phyloP scores from a whole-genome alignment of 2,888 invertebrate species.

The Polylopha cassiicola region DNA sequence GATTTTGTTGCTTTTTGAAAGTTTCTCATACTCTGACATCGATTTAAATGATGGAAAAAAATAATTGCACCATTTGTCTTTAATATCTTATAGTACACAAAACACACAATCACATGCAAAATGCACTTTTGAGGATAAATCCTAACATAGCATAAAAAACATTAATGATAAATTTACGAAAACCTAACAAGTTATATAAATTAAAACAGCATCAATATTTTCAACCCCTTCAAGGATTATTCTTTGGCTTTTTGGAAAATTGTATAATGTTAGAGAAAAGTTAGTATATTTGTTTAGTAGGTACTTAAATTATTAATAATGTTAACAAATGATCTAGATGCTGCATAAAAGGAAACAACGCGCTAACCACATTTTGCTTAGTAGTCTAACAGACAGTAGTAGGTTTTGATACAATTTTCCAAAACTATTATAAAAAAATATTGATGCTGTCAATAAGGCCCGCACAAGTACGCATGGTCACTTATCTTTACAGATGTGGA shows the following conservation, averaged over 20 bases:
- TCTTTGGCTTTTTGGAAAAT: conserved; percentile 11
- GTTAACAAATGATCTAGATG: no score
- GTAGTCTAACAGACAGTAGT: no score
- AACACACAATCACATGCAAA: conserved; percentile 10
- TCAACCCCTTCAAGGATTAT: conserved; percentile 5
- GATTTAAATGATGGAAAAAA: no score
- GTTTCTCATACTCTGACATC: no score
- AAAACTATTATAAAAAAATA: conserved; percentile 36
- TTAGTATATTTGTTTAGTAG: no score
- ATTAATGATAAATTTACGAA: conserved; percentile 19
- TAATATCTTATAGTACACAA: conserved; percentile 11
- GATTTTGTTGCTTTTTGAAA: no score
- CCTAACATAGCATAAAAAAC: conserved; percentile 10
- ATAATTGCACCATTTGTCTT: no score
- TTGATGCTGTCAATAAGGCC: conserved; percentile 41
- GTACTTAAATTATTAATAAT: no score
- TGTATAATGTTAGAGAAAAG: no score
- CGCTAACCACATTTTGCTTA: no score
- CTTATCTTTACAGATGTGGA: conserved; percentile 70
- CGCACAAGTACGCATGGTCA: conserved; percentile 57
- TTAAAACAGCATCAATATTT: conserved; percentile 16
- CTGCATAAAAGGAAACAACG: no score
- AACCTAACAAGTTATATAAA: conserved; percentile 2
- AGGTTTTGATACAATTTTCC: conserved; percentile 11
- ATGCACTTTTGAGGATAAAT: conserved; percentile 7